Percentiles rank a stretch among this genome's conserved stretches.
Evolutionary conservation across 2,888 invertebrate genomes (phyloP).

Genomic region (Limulus polyphemus): DNA sequence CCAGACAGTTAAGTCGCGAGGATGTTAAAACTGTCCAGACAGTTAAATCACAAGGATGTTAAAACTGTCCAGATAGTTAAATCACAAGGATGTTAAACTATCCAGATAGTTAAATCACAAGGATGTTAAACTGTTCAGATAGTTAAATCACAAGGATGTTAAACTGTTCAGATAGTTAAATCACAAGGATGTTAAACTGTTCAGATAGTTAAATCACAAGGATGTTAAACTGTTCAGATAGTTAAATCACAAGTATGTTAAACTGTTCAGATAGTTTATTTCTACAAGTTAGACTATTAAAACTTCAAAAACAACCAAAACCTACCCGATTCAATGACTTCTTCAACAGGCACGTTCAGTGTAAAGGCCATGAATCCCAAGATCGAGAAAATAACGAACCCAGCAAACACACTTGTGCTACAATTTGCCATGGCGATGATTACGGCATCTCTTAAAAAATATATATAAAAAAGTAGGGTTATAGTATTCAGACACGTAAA

Average conservation of each 20-base stretch:
- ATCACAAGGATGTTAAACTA: no score
- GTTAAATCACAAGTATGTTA: neutral
- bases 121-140: no score
- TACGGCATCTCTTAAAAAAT: conserved; percentile 50
- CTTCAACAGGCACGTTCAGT: conserved; percentile 52
- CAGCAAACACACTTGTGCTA: conserved; percentile 63
- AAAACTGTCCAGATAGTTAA: no score
- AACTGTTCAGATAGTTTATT: conserved; percentile 2
- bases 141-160: no score
- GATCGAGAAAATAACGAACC: conserved; percentile 63
- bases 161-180: no score
- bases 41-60: no score
- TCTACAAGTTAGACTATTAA: neutral
- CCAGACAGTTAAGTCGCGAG: no score
- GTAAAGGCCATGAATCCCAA: conserved; percentile 68
- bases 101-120: no score
- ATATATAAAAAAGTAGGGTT: conserved; percentile 1
- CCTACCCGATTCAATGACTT: conserved; percentile 54
- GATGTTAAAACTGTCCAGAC: no score
- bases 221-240: no score
- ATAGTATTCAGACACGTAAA: neutral
- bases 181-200: no score
- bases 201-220: no score
- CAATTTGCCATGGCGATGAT: conserved; percentile 64
- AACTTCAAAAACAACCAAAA: neutral